A percentile compares a stretch with the other conserved stretches of the same genome.
Evolutionary conservation across 2,113 vertebrate genomes (phyloP).

Genomic region (Athene cunicularia): DNA sequence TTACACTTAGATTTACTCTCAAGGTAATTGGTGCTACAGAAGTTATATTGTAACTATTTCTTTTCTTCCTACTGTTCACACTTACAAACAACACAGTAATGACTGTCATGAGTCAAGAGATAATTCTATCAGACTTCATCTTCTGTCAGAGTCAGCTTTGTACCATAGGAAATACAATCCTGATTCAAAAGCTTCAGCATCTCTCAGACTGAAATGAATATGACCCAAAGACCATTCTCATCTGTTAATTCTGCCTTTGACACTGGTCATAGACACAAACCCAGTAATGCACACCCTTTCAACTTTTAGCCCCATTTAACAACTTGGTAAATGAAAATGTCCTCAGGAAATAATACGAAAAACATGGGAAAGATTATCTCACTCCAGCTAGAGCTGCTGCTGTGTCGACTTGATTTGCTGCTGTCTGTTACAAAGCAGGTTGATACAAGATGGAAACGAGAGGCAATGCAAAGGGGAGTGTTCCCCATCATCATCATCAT

Average conservation of each 20-base stretch:
- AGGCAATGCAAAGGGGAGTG: fast-evolving
- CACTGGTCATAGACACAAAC: not conserved
- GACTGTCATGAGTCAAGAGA: not conserved
- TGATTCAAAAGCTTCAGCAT: not conserved
- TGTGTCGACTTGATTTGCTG: not conserved
- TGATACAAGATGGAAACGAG: not conserved
- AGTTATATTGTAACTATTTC: not conserved
- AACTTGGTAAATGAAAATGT: not conserved
- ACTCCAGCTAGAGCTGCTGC: not conserved
- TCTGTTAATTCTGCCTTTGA: not conserved
- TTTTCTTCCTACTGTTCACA: not conserved
- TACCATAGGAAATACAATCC: not conserved
- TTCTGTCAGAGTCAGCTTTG: not conserved
- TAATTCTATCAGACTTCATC: not conserved
- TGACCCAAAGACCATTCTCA: not conserved
- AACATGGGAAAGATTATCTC: not conserved
- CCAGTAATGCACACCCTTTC: not conserved
- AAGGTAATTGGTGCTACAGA: not conserved
- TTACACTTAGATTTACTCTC: not conserved
- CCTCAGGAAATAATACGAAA: not conserved
- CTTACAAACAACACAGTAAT: not conserved
- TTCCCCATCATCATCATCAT: not conserved
- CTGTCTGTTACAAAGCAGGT: not conserved
- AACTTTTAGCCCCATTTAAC: not conserved
- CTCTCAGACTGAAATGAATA: not conserved